phyloP scores from a whole-genome alignment of 1,140 invertebrate genomes.

The Panagrolaimus sp. region DNA sequence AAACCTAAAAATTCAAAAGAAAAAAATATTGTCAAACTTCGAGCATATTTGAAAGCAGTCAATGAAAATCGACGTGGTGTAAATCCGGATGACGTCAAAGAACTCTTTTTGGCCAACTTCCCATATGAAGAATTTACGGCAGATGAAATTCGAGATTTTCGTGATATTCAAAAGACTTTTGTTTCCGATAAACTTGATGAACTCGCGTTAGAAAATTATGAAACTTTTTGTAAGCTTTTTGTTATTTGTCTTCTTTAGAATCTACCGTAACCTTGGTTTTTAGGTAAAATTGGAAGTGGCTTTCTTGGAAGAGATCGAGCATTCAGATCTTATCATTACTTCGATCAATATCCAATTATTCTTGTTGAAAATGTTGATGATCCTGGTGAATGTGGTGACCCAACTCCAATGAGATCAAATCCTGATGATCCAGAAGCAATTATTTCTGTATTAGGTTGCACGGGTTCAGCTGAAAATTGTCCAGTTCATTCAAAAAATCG shows the following conservation, averaged over 20 bases:
- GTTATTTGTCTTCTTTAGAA: neutral
- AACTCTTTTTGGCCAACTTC: neutral
- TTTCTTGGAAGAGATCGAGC: slow-evolving; percentile 4
- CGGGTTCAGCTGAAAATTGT: neutral
- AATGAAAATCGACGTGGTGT: neutral
- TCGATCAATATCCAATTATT: neutral
- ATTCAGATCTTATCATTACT: neutral
- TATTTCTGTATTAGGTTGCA: neutral
- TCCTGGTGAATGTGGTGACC: neutral
- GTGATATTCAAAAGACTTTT: neutral
- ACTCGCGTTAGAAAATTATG: neutral
- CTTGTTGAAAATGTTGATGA: slow-evolving; percentile 11
- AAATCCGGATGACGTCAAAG: neutral
- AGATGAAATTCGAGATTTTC: neutral
- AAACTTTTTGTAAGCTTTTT: neutral
- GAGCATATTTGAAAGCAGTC: neutral
- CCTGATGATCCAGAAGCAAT: neutral
- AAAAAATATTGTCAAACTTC: neutral
- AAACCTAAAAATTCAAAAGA: neutral
- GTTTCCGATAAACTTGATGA: neutral
- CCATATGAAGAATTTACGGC: neutral
- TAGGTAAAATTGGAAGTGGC: neutral
- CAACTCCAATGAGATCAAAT: neutral
- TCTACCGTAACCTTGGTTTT: neutral
- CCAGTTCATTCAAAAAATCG: neutral